Percentiles rank a stretch among this genome's conserved stretches.
phyloP scores from a whole-genome alignment of 2,113 vertebrate genomes.

The Tichodroma muraria region DNA sequence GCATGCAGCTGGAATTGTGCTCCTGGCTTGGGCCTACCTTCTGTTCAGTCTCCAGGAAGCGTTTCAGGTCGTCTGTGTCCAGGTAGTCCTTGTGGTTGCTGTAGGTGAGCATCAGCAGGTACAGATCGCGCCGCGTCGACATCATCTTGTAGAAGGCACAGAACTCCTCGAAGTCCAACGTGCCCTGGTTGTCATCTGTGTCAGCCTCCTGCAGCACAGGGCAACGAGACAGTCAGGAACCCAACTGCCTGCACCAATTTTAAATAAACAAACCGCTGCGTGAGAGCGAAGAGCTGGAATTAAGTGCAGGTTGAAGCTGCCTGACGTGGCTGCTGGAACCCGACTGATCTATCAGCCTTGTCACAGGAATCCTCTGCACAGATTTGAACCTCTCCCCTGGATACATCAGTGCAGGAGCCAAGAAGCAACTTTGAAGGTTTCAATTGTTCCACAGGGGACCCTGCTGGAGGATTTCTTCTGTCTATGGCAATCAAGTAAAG shows the following conservation, averaged over 20 bases:
- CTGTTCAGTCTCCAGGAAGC: slow-evolving; percentile 89
- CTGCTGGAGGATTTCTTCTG: neutral
- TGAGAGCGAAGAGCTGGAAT: neutral
- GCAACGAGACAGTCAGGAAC: neutral
- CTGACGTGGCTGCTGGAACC: neutral
- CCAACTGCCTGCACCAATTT: neutral
- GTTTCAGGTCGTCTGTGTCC: slow-evolving; percentile 76
- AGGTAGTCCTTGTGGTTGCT: slow-evolving; percentile 95
- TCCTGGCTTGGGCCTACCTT: slow-evolving; percentile 74
- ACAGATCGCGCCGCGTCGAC: slow-evolving; percentile 92
- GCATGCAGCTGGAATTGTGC: neutral
- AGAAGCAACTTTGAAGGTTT: neutral
- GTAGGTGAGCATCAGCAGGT: slow-evolving; percentile 95
- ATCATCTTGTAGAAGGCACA: slow-evolving; percentile 98
- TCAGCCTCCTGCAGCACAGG: slow-evolving; percentile 83
- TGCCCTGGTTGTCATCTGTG: slow-evolving; percentile 92
- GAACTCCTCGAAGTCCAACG: slow-evolving; percentile 92
- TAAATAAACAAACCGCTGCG: neutral
- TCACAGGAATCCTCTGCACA: neutral
- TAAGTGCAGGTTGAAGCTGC: neutral
- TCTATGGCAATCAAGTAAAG: neutral
- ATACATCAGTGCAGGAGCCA: neutral
- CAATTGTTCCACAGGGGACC: neutral
- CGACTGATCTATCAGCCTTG: neutral
- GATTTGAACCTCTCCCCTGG: neutral